phyloP scores from a whole-genome alignment of 2,113 vertebrate species.

The Tiliqua scincoides region DNA sequence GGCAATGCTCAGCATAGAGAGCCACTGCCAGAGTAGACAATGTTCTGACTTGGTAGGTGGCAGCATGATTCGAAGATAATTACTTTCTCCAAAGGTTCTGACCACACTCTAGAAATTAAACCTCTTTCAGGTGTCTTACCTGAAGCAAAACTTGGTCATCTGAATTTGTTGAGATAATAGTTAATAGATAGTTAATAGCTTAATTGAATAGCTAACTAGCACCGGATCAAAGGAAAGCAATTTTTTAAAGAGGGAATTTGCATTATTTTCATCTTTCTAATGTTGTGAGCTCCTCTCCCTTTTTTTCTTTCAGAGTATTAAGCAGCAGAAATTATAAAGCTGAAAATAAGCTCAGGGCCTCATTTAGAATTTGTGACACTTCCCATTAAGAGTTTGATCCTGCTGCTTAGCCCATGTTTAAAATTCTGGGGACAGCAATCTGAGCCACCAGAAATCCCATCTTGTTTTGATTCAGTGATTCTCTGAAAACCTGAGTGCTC shows the following conservation, averaged over 20 bases:
- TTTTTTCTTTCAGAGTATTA: background rate
- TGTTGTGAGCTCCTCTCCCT: background rate
- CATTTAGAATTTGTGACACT: background rate
- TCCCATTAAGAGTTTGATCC: background rate
- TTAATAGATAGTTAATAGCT: too few species aligned
- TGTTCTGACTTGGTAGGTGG: too few species aligned
- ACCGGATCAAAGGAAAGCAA: too few species aligned
- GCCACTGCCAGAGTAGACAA: too few species aligned
- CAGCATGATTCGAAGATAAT: background rate
- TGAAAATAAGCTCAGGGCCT: background rate
- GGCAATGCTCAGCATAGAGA: too few species aligned
- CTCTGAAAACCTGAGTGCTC: background rate
- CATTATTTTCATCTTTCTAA: background rate
- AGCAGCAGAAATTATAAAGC: background rate
- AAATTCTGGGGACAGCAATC: background rate
- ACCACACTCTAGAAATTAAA: background rate
- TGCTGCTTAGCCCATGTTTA: background rate
- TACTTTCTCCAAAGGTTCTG: background rate
- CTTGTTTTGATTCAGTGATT: background rate
- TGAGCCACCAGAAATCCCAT: background rate
- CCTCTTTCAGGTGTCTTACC: background rate
- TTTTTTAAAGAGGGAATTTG: too few species aligned
- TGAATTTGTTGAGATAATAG: background rate
- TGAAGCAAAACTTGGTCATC: background rate
- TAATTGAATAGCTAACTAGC: too few species aligned